Base-by-base conservation (phyloP, 2,113 vertebrate species). In the Phrynosoma blainvillii region DNA sequence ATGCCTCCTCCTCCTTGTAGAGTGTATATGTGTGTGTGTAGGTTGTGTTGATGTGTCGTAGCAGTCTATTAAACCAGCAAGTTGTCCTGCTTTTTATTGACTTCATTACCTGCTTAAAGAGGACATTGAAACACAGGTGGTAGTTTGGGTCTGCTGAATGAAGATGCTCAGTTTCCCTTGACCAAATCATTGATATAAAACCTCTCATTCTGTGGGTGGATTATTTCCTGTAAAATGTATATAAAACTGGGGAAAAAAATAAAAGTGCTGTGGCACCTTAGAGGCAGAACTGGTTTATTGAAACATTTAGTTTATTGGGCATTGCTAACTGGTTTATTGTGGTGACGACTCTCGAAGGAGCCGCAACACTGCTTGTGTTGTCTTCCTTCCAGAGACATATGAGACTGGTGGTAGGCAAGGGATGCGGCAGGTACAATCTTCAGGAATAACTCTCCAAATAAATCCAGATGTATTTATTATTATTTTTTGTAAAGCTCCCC, bases 241-340 rank as follows among this genome's bases (percentile, higher is more conserved):
- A 73, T 62, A 62, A 84, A 84, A 42, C 52, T 62, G 71, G 56
- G 56, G n/a, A 3, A 47, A 47, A 47, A 47, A 47, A 47, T 47
- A 25, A 25, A 40, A 30, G 7, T 6, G 32, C 36, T 5, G 54
- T 13, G 36, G 79, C 32, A 14, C 85, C 42, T 2, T 62, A 11
- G 66, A 42, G 54, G 82, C 0, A 5, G 59, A 62, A 13, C 86
- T 75, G 71, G 36, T 11, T 16, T 47, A 32, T 74, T 32, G 86
- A 82, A 70, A 75, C 20, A 1, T 81, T 59, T n/a, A 65, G 36
- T 82, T 82, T 65, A 75, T 74, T 81, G 79, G 70, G 30, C 36
- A 81, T 82, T 32, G 16, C 79, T 87, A 82, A 82, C 70, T 76
- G 66, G 56, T 27, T 82, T 76, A 52, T 32, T 36, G 56, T 66